These are phyloP conservation scores for Aporrectodea caliginosa DNA, from an alignment of 1,140 invertebrate genomes.

Conservation along the genomic window DNA sequence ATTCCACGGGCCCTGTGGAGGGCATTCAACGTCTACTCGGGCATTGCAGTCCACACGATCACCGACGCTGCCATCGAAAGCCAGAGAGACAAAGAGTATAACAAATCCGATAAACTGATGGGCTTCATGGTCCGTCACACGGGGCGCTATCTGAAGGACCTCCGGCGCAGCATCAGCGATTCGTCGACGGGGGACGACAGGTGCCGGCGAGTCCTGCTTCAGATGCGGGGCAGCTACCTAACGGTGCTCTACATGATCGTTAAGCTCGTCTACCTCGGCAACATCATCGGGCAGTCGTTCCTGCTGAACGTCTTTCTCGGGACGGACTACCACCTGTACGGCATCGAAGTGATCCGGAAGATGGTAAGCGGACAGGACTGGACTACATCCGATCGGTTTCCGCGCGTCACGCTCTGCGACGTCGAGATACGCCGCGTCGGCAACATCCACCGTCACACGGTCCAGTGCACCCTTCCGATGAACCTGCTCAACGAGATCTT, in stretches of 20 bases:
- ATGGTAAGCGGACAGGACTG: conserved; percentile 37
- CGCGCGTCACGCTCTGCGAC: conserved; percentile 57
- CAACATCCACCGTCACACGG: conserved; percentile 58
- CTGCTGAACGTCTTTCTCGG: conserved; percentile 59
- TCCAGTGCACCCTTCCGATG: conserved; percentile 60
- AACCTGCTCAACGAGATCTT: conserved; percentile 62
- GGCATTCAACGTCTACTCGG: conserved; percentile 55
- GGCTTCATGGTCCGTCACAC: conserved; percentile 53
- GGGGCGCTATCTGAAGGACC: conserved; percentile 51
- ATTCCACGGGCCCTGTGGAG: conserved; percentile 66
- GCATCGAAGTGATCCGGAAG: conserved; percentile 55
- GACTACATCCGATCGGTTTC: conserved; percentile 45
- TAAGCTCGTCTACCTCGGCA: conserved; percentile 57
- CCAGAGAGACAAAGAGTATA: conserved; percentile 35
- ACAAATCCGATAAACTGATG: conserved; percentile 49
- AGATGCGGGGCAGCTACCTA: conserved; percentile 56
- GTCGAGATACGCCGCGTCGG: conserved; percentile 44
- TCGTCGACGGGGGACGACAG: background rate
- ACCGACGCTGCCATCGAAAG: conserved; percentile 31
- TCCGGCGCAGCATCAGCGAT: background rate
- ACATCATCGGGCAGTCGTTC: conserved; percentile 58
- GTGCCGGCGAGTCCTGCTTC: background rate
- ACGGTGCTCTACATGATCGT: conserved; percentile 58
- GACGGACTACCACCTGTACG: conserved; percentile 58
- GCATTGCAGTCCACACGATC: conserved; percentile 29